These are phyloP conservation scores for Chesias legatella DNA, from an alignment of 2,888 invertebrate genomes.

Conservation along the genomic window DNA sequence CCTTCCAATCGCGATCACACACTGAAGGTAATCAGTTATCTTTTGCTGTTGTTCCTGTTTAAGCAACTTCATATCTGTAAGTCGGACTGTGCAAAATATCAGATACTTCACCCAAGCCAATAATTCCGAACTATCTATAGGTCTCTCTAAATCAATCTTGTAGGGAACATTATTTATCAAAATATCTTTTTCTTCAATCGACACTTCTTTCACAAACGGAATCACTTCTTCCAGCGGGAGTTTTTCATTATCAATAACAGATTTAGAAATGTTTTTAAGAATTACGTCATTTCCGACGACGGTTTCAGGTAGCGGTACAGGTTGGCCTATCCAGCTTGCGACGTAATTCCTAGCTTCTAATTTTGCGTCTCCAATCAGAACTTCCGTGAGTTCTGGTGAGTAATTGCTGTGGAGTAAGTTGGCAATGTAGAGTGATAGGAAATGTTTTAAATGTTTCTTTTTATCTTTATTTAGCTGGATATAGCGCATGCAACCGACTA, in stretches of 20 bases:
- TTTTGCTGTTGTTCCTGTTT: conserved; percentile 45
- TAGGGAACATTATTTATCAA: conserved; percentile 39
- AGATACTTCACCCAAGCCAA: conserved; percentile 68
- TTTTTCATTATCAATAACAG: conserved; percentile 56
- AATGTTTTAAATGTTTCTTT: conserved; percentile 59
- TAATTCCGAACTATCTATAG: conserved; percentile 56
- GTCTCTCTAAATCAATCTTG: conserved; percentile 39
- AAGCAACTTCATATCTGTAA: conserved; percentile 52
- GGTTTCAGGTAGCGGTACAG: conserved; percentile 50
- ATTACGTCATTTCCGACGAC: conserved; percentile 47
- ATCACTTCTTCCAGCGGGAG: conserved; percentile 54
- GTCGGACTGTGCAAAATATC: conserved; percentile 57
- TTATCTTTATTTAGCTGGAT: conserved; percentile 53
- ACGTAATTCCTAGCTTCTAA: conserved; percentile 72
- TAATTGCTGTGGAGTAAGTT: conserved; percentile 83
- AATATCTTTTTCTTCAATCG: conserved; percentile 43
- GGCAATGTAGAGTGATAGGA: conserved; percentile 64
- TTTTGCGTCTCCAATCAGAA: conserved; percentile 71
- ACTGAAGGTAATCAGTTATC: conserved; percentile 50
- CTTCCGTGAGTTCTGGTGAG: conserved; percentile 69
- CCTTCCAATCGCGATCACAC: conserved; percentile 51
- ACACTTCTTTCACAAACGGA: conserved; percentile 41
- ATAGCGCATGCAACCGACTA: conserved; percentile 65
- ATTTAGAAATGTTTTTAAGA: conserved; percentile 61
- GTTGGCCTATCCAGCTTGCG: conserved; percentile 66